Base-by-base conservation (phyloP, 2,797 vertebrate species). In the Helicolenus hilgendorfi region DNA sequence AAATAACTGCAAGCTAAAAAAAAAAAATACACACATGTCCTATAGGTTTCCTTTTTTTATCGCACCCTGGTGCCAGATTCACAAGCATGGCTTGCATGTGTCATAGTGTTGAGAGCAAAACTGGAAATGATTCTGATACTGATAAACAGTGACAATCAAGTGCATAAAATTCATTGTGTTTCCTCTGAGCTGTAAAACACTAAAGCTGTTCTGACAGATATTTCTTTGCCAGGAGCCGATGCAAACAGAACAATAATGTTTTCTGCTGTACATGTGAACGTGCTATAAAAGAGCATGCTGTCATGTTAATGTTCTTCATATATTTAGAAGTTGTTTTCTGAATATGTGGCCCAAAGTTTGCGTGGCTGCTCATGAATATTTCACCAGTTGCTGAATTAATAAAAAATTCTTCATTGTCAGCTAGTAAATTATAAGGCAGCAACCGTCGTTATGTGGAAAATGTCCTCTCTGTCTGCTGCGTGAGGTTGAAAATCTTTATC, bases 151-250 rank as follows among this genome's bases (percentile, higher is more conserved):
- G 92, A 91, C 90, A 87, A 81, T 84, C 49, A 77, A 80, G 86
- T 85, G 83, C 56, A 79, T 69, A 73, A 72, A 77, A 84, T 82
- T 35, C 77, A 92, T 87, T 84, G 74, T 73, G 72, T 88, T 90
- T 90, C 83, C 84, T 92, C 85, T 88, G 72, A 92, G 91, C 89
- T 78, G 88, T 72, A 84, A 91, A 89, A 79, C 80, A 70, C 69
- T 55, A 91, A 87, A 92, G 70, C 79, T 73, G 84, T 86, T 58
- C 84, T 82, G 92, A 90, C 91, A 90, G 68, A 69, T 88, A 14
- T 63, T 55, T 45, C 15, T 29, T 62, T 22, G 86, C 90, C 84
- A 69, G 82, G 36, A 92, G 89, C 89, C 41, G 60, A 68, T 36
- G 76, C 76, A 84, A 87, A 91, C 33, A 80, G 20, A 84, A 79